Evolutionary conservation across 2,797 vertebrate species (phyloP).

Genomic region (Meda fulgida): DNA sequence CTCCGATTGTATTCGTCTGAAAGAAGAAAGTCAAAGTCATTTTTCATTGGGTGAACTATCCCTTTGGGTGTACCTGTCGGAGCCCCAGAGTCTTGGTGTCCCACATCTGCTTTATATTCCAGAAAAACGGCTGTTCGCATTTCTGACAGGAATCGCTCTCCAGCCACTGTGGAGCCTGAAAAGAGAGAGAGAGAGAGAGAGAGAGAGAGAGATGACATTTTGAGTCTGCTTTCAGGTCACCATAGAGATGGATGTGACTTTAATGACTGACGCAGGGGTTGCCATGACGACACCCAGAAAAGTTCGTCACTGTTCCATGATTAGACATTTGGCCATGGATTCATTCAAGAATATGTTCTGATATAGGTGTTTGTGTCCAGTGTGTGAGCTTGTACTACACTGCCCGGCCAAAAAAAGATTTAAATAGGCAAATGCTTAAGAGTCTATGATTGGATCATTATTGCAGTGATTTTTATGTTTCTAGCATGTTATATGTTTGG

Average conservation of each 20-base stretch:
- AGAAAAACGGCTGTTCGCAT: conserved; percentile 89
- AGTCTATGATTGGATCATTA: too few relatives aligned
- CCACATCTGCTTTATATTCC: conserved; percentile 95
- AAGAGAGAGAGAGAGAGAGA: neutral
- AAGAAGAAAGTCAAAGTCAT: too few relatives aligned
- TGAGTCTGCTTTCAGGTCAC: neutral
- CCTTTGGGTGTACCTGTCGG: conserved; percentile 82
- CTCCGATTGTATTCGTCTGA: too few relatives aligned
- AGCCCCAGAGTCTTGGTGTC: conserved; percentile 92
- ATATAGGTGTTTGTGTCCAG: conserved; percentile 82
- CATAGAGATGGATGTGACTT: conserved; percentile 16
- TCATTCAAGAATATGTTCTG: neutral
- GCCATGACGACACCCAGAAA: neutral
- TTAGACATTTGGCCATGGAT: neutral
- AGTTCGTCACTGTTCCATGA: neutral
- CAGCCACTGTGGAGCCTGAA: conserved; percentile 86
- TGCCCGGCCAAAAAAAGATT: too few relatives aligned
- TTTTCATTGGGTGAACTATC: too few relatives aligned
- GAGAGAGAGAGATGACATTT: conserved; percentile 14
- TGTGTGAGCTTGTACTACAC: conserved; percentile 65
- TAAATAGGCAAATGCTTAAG: too few relatives aligned
- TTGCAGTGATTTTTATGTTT: too few relatives aligned
- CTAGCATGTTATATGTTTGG: too few relatives aligned
- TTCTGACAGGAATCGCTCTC: conserved; percentile 90
- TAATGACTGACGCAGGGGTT: conserved; percentile 24